Conservation (phyloP, 2,113 vertebrate genomes). For the Bubo blakistoni region DNA sequence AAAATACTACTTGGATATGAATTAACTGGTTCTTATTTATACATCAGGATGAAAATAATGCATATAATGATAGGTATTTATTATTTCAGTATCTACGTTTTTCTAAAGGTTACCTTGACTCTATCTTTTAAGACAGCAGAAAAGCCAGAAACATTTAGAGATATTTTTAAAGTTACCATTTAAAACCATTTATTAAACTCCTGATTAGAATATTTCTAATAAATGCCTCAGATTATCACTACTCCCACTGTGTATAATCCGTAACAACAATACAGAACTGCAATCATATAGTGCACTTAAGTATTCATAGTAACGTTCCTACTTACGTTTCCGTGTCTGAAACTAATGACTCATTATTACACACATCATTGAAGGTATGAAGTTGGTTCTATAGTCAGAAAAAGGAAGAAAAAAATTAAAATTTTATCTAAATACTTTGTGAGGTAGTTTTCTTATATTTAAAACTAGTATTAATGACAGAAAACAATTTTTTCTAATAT, state of each 20-base stretch:
- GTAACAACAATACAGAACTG: background rate
- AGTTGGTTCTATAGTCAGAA: slow-evolving; percentile 89
- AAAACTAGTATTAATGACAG: background rate
- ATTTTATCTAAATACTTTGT: background rate
- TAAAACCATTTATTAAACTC: background rate
- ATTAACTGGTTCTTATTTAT: background rate
- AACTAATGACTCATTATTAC: slow-evolving; percentile 98
- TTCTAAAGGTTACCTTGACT: background rate
- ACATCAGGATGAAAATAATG: background rate
- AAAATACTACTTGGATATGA: background rate
- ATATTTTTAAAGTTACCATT: background rate
- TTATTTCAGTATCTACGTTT: background rate
- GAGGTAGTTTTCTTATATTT: background rate
- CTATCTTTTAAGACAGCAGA: background rate
- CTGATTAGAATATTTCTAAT: background rate
- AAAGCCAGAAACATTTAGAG: background rate
- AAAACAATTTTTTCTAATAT: background rate
- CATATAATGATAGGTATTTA: background rate
- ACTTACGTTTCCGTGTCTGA: slow-evolving; percentile 99
- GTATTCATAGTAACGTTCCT: slow-evolving; percentile 16
- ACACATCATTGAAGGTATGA: slow-evolving; percentile 98
- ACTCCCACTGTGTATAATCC: background rate
- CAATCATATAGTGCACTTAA: background rate
- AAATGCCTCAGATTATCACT: background rate
- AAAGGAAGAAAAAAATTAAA: slow-evolving; percentile 54